These are phyloP conservation scores for Drosophila neutralis DNA, from an alignment of 2,888 invertebrate genomes.

Conservation along the genomic window DNA sequence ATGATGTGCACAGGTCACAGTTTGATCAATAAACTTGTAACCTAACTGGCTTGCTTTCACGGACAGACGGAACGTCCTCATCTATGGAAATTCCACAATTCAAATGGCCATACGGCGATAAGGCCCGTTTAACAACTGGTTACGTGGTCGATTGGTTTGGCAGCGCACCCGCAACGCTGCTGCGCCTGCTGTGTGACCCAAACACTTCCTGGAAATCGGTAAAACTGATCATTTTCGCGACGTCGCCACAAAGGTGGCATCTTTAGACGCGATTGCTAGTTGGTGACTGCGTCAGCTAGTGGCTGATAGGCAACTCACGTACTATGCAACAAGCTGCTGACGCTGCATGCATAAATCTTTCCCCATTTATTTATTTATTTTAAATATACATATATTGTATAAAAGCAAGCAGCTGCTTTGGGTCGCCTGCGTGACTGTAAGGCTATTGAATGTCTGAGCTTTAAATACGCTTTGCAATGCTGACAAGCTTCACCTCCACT, in stretches of 20 bases:
- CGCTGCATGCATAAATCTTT: conserved; percentile 74
- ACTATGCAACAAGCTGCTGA: conserved; percentile 39
- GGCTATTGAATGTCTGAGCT: conserved; percentile 59
- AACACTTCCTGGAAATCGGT: conserved; percentile 73
- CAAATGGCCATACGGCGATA: conserved; percentile 70
- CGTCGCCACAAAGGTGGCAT: conserved; percentile 72
- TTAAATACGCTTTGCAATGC: conserved; percentile 63
- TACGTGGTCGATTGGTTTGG: conserved; percentile 53
- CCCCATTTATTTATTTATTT: conserved; percentile 65
- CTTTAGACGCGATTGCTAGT: conserved; percentile 51
- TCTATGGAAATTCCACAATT: conserved; percentile 65
- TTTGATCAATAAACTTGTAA: conserved; percentile 42
- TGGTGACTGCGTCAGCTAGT: conserved; percentile 7
- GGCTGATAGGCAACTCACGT: conserved; percentile 49
- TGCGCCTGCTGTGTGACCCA: conserved; percentile 46
- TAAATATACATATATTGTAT: conserved; percentile 47
- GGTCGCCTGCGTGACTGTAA: conserved; percentile 14
- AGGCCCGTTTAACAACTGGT: conserved; percentile 80
- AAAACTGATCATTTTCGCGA: conserved; percentile 52
- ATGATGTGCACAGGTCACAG: conserved; percentile 60
- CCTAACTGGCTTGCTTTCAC: conserved; percentile 49
- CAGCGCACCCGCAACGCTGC: conserved; percentile 55
- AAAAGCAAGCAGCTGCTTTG: conserved; percentile 32
- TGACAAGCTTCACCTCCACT: conserved; percentile 49
- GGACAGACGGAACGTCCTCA: conserved; percentile 37